phyloP scores from a whole-genome alignment of 35 echinoderm and acorn worm genomes.

The Ophiothrix spiculata region DNA sequence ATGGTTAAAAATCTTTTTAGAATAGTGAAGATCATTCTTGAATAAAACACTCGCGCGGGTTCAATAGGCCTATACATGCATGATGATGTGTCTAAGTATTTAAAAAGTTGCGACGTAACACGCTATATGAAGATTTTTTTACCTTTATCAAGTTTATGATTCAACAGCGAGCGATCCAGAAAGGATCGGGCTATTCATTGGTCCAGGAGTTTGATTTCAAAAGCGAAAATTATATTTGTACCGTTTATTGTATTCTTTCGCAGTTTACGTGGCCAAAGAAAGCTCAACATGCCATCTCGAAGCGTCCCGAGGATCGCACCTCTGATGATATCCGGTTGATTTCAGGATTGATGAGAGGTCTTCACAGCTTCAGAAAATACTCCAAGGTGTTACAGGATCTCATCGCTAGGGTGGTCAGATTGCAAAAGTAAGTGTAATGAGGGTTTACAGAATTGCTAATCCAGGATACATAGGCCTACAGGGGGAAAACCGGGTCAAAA shows the following conservation, averaged over 20 bases:
- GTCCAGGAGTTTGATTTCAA: not conserved
- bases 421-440: conserved; percentile 60
- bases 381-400: conserved; percentile 60
- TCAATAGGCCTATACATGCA: too few relatives aligned
- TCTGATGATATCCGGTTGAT: conserved; percentile 53
- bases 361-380: conserved; percentile 96
- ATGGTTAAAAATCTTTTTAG: too few relatives aligned
- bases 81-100: too few relatives aligned
- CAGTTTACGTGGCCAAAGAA: conserved; percentile 90
- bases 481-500: too few relatives aligned
- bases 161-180: not conserved
- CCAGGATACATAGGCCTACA: too few relatives aligned
- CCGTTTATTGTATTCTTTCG: not conserved
- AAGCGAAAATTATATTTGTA: not conserved
- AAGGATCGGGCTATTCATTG: not conserved
- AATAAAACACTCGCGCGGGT: too few relatives aligned
- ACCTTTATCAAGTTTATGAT: too few relatives aligned
- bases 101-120: too few relatives aligned
- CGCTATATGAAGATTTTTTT: too few relatives aligned
- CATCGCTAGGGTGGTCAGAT: conserved; percentile 74
- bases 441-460: too few relatives aligned
- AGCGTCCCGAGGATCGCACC: conserved; percentile 61
- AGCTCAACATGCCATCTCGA: conserved; percentile 51
- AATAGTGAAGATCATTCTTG: too few relatives aligned
- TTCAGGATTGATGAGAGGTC: conserved; percentile 71